Evolutionary conservation across 2,888 invertebrate genomes (phyloP), one percentile per base, ranked within the genome.

Genomic region (Thera britannica): DNA sequence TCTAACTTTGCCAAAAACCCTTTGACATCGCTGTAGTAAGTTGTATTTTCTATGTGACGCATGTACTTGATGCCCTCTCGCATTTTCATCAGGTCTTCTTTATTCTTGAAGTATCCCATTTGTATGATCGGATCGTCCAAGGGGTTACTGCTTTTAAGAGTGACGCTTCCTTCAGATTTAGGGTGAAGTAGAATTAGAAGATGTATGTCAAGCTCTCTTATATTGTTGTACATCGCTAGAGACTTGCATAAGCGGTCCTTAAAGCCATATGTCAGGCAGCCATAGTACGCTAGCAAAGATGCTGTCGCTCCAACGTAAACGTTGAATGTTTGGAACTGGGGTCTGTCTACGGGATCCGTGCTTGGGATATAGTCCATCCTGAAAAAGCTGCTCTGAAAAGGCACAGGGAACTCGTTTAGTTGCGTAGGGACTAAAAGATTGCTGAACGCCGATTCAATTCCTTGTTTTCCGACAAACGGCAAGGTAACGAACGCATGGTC

Each of bases 241-340:
- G 90, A 85, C 3, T 63, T 59, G 58, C 90, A 90, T 63, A 79
- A 77, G 0, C 74, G 55, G 12, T 78, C 69, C 52, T 84, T 65
- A 35, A 67, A 73, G 6, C 72, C 83, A 23, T 77, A 87, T 38
- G 74, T 63, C 67, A 73, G 76, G 66, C 90, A 89, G 3, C 78
- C 79, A n/a, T 78, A 67, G 46, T 79, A 73, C 11, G 88, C 23
- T 4, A 78, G 60, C 0, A 86, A 79, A 5, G 87, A 74, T 2
- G 82, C 83, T 2, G 83, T 80, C 5, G 90, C 90, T 2, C 92
- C 92, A 0, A 88, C 6, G 34, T 85, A 86, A 1, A 81, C 57
- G 60, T 88, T 90, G 34, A 88, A 89, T 48, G 89, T 83, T 79
- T 92, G 92, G 60, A 89, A 84, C 56, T 88, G 83, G 2, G 91